Base-by-base conservation (phyloP, 2,797 vertebrate species). In the Pseudochromis fuscus region DNA sequence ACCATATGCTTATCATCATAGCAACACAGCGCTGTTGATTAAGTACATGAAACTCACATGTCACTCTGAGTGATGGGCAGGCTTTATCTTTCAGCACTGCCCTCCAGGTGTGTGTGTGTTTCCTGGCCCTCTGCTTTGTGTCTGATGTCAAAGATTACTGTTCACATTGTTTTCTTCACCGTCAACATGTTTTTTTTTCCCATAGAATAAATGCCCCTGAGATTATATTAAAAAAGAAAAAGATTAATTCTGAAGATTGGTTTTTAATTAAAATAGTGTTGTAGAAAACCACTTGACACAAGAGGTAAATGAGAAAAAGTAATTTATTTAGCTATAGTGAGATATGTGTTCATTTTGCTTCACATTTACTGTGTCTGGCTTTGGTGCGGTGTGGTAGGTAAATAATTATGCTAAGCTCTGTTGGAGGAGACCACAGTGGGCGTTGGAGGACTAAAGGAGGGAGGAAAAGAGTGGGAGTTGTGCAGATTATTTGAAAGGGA, bases 181-280 rank as follows among this genome's bases (percentile, higher is more conserved):
- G 38, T 69, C 52, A 78, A 68, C 64, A 62, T 33, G 8, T 37
- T 49, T 62, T n/a, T 44, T 48, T 37, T 27, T 56, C 25, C 18
- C 49, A 18, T 35, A 38, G 33, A 57, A 6, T 33, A 71, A 52
- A 79, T 79, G 57, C 82, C 75, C 82, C 60, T 50, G 70, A 79
- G 80, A 85, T 82, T 67, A 40, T 15, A 15, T 28, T 27, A 7
- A 25, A 18, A 16, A 37, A 40, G 71, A 63, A 62, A 63, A 73
- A 69, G 74, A 83, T 84, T 64, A 31, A 85, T 83, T 78, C 59
- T 51, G 40, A 60, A 88, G 72, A 90, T 86, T 81, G 84, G 28
- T 80, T 84, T 88, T 86, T 86, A 84, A 87, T 90, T 88, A 86
- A 75, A 84, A 78, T 12, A 16, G 46, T 58, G 19, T 78, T 77